Percentiles rank a stretch among this genome's conserved stretches.
These are phyloP conservation scores for Papilio dardanus DNA, from an alignment of 1,140 invertebrate species.

Conservation along the genomic window DNA sequence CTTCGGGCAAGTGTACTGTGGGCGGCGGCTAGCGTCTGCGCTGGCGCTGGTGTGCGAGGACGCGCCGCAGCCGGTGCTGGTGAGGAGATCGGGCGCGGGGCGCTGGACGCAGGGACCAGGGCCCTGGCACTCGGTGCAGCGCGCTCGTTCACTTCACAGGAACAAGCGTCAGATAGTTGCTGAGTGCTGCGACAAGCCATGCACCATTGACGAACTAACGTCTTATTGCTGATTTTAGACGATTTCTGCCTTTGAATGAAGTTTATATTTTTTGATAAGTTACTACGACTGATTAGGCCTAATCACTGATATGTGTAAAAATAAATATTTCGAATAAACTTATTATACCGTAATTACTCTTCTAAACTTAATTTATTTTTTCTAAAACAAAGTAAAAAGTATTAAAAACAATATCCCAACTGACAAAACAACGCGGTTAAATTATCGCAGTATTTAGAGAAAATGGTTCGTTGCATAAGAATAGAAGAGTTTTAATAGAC, in stretches of 20 bases:
- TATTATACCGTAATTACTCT: too few species aligned
- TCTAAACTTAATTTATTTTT: too few species aligned
- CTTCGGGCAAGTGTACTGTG: slow-evolving; percentile 41
- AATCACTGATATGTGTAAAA: background rate
- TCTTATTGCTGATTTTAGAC: slow-evolving; percentile 41
- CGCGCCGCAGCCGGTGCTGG: background rate
- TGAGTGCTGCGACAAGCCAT: slow-evolving; percentile 51
- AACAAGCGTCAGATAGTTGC: slow-evolving; percentile 49
- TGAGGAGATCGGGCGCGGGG: slow-evolving; percentile 33
- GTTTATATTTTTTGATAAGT: background rate
- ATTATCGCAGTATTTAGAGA: too few species aligned
- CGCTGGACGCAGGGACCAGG: background rate
- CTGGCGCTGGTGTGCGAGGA: slow-evolving; percentile 39
- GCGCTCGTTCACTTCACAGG: slow-evolving; percentile 39
- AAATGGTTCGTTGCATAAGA: too few species aligned
- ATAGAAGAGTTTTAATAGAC: too few species aligned
- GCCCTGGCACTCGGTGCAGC: slow-evolving; percentile 41
- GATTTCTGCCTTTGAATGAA: background rate
- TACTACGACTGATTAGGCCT: background rate
- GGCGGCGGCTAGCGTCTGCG: slow-evolving; percentile 33
- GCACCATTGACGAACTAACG: slow-evolving; percentile 44
- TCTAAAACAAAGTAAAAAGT: too few species aligned
- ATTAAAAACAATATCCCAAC: too few species aligned
- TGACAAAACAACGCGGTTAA: too few species aligned
- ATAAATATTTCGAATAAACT: background rate